A percentile compares a stretch with the other conserved stretches of the same genome.
These are phyloP conservation scores for Drosophila melanosoma DNA, from an alignment of 2,888 invertebrate species.

Conservation along the genomic window DNA sequence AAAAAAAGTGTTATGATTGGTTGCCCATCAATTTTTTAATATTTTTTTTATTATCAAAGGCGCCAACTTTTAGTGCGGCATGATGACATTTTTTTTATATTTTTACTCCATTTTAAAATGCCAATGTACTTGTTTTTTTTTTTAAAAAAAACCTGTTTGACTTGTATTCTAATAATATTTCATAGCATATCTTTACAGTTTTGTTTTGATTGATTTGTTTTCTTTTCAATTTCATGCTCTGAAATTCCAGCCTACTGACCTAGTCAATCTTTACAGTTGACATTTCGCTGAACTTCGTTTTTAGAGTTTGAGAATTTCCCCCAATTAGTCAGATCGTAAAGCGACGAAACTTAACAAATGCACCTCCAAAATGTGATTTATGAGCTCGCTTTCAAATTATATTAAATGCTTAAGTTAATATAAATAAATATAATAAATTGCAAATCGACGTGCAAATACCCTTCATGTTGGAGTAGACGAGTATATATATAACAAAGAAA, in stretches of 20 bases:
- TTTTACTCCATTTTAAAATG: not conserved
- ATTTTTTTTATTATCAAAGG: not conserved
- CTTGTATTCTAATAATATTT: not conserved
- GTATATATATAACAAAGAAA: not conserved
- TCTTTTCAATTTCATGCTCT: not conserved
- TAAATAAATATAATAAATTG: not conserved
- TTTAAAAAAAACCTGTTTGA: not conserved
- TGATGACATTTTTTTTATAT: not conserved
- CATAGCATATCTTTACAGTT: not conserved
- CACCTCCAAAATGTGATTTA: constrained; percentile 17
- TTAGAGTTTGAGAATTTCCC: constrained; percentile 5
- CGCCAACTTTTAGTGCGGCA: not conserved
- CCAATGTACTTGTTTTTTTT: not conserved
- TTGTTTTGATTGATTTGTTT: not conserved
- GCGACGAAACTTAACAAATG: constrained; percentile 3
- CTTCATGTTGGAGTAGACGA: not conserved
- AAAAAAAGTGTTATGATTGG: not conserved
- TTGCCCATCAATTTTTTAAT: not conserved
- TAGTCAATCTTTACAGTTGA: not conserved
- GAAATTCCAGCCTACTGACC: constrained; percentile 7
- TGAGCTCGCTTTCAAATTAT: constrained; percentile 15
- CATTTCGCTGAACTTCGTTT: not conserved
- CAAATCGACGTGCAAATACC: not conserved
- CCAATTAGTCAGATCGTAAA: constrained; percentile 12
- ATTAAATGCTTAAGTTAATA: constrained; percentile 21